A percentile compares a stretch with the other conserved stretches of the same genome.
phyloP scores from a whole-genome alignment of 2,113 vertebrate species.

The Piaya cayana region DNA sequence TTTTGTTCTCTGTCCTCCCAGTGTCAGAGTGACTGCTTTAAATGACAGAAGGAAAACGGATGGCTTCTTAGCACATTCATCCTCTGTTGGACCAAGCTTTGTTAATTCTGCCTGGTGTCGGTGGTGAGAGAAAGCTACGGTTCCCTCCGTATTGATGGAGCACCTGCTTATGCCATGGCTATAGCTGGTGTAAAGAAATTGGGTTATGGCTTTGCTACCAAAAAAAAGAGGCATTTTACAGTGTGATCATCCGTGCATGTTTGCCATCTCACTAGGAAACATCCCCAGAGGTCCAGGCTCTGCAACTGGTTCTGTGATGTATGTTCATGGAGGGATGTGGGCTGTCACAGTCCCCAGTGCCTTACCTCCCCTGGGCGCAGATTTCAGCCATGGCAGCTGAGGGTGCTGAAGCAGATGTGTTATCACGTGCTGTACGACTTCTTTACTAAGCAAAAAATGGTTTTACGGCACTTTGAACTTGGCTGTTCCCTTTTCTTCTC shows the following conservation, averaged over 20 bases:
- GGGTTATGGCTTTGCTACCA: background rate
- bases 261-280: background rate
- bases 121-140: background rate
- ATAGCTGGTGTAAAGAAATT: background rate
- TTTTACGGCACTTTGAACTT: background rate
- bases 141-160: fast-evolving
- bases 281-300: background rate
- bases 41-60: background rate
- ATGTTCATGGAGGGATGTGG: background rate
- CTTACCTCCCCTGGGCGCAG: background rate
- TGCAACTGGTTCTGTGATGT: fast-evolving
- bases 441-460: background rate
- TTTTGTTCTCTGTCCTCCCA: background rate
- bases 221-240: background rate
- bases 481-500: background rate
- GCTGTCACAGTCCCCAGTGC: background rate
- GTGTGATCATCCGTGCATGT: background rate
- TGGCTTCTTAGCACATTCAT: background rate
- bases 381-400: background rate
- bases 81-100: background rate
- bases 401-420: background rate
- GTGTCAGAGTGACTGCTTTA: background rate
- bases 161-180: background rate
- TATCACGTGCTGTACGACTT: background rate
- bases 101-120: background rate